phyloP scores from a whole-genome alignment of 2,797 vertebrate genomes.

The Hephaestus fuliginosus region DNA sequence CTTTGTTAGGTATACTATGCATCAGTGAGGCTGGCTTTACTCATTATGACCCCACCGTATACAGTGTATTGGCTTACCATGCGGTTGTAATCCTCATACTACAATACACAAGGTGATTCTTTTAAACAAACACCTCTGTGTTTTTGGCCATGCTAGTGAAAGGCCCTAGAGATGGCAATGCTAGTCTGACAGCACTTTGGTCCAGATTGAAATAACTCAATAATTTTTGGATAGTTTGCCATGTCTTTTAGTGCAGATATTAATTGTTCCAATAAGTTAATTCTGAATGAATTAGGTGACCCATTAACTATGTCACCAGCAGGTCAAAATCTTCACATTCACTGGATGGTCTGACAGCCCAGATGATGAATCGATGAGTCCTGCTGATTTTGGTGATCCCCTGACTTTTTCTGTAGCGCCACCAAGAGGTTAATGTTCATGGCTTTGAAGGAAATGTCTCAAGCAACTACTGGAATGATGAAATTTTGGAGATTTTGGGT shows the following conservation, averaged over 20 bases:
- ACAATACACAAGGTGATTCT: conserved; percentile 7
- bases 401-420: not conserved
- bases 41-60: conserved; percentile 35
- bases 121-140: conserved; percentile 21
- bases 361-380: not conserved
- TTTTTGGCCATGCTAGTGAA: not conserved
- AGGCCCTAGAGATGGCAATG: not conserved
- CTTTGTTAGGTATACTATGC: conserved; percentile 53
- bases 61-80: conserved; percentile 13
- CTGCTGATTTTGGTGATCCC: too few species aligned
- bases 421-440: not conserved
- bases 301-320: not conserved
- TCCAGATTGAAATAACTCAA: not conserved
- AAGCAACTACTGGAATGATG: not conserved
- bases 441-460: not conserved
- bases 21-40: conserved; percentile 37
- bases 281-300: not conserved
- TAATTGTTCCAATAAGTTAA: not conserved
- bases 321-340: not conserved
- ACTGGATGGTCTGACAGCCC: not conserved
- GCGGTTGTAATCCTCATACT: conserved; percentile 31
- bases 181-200: not conserved
- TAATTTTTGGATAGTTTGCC: not conserved
- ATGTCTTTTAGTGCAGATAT: not conserved
- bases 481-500: not conserved